Evolutionary conservation across 2,113 vertebrate species (phyloP).

Genomic region (Conger conger): DNA sequence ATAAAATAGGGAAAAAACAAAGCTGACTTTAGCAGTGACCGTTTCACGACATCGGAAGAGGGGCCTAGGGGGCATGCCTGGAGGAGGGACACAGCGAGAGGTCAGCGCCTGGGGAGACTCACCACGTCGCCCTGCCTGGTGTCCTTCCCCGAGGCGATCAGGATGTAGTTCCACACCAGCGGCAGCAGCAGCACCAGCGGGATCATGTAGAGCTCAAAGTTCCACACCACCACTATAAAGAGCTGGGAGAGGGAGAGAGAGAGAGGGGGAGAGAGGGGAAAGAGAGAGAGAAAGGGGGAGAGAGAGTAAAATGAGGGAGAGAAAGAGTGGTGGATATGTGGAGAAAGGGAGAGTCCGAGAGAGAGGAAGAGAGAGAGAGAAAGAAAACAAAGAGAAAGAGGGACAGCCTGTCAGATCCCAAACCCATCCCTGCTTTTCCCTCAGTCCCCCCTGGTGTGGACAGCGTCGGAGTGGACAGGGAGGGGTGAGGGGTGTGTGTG

Average conservation of each 20-base stretch:
- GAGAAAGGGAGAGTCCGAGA: conserved; percentile 34
- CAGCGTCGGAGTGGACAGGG: background rate
- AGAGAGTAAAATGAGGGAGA: conserved; percentile 18
- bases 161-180: conserved; percentile 92
- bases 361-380: background rate
- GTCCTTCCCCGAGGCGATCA: conserved; percentile 90
- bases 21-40: background rate
- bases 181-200: conserved; percentile 85
- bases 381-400: conserved; percentile 16
- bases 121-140: conserved; percentile 87
- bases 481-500: background rate
- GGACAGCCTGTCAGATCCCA: background rate
- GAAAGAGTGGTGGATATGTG: too few relatives aligned
- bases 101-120: conserved; percentile 60
- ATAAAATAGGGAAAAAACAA: background rate
- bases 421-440: background rate
- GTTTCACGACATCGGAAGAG: too few relatives aligned
- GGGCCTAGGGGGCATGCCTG: conserved; percentile 31
- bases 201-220: conserved; percentile 98
- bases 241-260: conserved; percentile 67
- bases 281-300: conserved; percentile 29
- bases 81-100: conserved; percentile 39
- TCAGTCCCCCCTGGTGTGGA: background rate
- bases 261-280: conserved; percentile 30
- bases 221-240: conserved; percentile 94